Evolutionary conservation across 2,113 vertebrate genomes (phyloP).

Genomic region (Protobothrops mucrosquamatus): DNA sequence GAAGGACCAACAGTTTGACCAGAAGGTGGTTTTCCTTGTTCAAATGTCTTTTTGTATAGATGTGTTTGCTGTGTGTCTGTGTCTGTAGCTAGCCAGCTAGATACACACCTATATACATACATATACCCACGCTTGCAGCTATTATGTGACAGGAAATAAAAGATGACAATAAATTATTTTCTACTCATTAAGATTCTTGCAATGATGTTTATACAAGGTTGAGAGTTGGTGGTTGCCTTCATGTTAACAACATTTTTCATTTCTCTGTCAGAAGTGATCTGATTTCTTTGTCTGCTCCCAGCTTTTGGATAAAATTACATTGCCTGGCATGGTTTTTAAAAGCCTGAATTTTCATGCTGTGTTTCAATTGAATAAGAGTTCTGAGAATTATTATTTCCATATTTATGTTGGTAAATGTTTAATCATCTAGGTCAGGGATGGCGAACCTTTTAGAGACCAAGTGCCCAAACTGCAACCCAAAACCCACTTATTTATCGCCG

Average conservation of each 20-base stretch:
- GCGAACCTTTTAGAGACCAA: no score
- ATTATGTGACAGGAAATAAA: conserved; percentile 5
- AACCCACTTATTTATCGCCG: no score
- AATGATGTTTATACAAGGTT: background rate
- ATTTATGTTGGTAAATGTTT: conserved; percentile 30
- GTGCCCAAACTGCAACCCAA: no score
- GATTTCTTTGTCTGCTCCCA: background rate
- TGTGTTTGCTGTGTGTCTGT: background rate
- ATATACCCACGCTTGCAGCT: background rate
- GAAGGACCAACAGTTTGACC: background rate
- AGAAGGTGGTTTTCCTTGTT: background rate
- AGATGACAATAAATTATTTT: conserved; percentile 4
- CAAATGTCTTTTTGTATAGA: background rate
- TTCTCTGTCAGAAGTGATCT: conserved; percentile 1
- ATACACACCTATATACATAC: background rate
- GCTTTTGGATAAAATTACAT: conserved; percentile 30
- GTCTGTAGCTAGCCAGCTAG: background rate
- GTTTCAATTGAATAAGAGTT: conserved; percentile 16
- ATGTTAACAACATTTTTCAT: conserved; percentile 3
- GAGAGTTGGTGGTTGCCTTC: background rate
- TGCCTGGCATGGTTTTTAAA: conserved; percentile 13
- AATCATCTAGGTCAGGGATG: conserved; percentile 6
- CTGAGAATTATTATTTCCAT: conserved; percentile 27
- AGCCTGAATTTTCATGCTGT: conserved; percentile 4
- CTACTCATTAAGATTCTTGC: background rate